Conservation (phyloP, 2,113 vertebrate genomes). For the Nesoenas mayeri region DNA sequence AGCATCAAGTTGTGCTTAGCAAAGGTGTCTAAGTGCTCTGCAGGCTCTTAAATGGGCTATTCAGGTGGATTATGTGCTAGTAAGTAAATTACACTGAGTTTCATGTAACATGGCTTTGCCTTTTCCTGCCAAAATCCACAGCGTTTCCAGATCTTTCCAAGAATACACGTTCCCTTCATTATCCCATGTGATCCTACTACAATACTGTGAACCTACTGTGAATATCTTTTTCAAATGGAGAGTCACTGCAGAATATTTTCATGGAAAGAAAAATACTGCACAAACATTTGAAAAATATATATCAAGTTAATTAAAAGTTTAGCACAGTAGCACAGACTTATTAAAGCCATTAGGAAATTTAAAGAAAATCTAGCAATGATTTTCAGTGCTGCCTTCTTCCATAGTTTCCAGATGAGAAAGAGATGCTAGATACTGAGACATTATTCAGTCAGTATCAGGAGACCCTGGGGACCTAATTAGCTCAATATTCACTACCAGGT, state of each 20-base stretch:
- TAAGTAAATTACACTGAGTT: neutral
- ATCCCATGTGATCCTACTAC: neutral
- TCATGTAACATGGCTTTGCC: neutral
- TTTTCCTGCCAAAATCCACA: neutral
- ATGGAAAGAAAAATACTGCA: neutral
- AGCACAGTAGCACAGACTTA: neutral
- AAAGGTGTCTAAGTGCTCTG: neutral
- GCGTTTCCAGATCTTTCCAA: neutral
- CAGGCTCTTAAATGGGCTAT: neutral
- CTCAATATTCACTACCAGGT: constrained; percentile 4
- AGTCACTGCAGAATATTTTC: neutral
- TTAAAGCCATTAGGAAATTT: constrained; percentile 3
- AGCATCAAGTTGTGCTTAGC: neutral
- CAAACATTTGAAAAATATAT: neutral
- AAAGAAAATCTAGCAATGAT: constrained; percentile 14
- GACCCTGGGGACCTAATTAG: constrained; percentile 58
- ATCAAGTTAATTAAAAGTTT: neutral
- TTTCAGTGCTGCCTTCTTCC: neutral
- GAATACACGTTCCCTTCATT: neutral
- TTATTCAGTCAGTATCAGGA: neutral
- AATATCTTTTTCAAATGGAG: neutral
- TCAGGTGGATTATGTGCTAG: neutral
- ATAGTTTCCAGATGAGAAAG: constrained; percentile 15
- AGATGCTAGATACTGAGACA: neutral
- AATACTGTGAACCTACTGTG: neutral